Percentiles rank a stretch among this genome's conserved stretches.
Conservation (phyloP, 1,140 invertebrate genomes). For the Drosophila tsacasi region DNA sequence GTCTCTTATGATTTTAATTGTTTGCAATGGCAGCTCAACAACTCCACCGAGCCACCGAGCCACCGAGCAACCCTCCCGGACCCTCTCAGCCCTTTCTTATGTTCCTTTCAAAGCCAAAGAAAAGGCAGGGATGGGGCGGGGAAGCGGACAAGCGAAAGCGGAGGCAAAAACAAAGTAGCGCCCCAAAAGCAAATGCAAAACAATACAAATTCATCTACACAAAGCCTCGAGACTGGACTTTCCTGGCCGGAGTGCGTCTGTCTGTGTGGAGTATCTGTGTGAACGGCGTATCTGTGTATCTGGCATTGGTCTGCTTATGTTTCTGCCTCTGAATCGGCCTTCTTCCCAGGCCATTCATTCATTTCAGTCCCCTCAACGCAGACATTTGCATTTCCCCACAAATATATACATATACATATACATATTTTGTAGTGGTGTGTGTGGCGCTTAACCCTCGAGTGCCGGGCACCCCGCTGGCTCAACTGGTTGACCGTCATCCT, state of each 20-base stretch:
- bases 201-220: slow-evolving; percentile 82
- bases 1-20: slow-evolving; percentile 85
- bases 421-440: slow-evolving; percentile 38
- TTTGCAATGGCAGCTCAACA: slow-evolving; percentile 84
- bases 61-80: slow-evolving; percentile 22
- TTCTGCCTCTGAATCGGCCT: slow-evolving; percentile 30
- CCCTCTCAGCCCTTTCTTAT: background rate
- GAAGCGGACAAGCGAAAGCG: slow-evolving; percentile 54
- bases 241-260: slow-evolving; percentile 20
- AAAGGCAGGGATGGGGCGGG: background rate
- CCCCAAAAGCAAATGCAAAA: slow-evolving; percentile 83
- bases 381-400: slow-evolving; percentile 72
- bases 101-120: slow-evolving; percentile 42
- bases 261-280: slow-evolving; percentile 28
- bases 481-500: slow-evolving; percentile 64
- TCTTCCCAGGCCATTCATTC: slow-evolving; percentile 45
- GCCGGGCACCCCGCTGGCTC: slow-evolving; percentile 49
- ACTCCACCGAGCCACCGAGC: slow-evolving; percentile 51
- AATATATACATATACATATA: slow-evolving; percentile 2
- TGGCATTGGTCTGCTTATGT: slow-evolving; percentile 6
- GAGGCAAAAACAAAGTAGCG: slow-evolving; percentile 78
- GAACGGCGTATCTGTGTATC: slow-evolving; percentile 25
- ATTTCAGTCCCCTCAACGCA: slow-evolving; percentile 47
- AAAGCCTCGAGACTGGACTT: slow-evolving; percentile 41
- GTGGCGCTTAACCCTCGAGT: slow-evolving; percentile 66